Evolutionary conservation across 2,888 invertebrate genomes (phyloP).

Genomic region (Zygogramma bicolorata): DNA sequence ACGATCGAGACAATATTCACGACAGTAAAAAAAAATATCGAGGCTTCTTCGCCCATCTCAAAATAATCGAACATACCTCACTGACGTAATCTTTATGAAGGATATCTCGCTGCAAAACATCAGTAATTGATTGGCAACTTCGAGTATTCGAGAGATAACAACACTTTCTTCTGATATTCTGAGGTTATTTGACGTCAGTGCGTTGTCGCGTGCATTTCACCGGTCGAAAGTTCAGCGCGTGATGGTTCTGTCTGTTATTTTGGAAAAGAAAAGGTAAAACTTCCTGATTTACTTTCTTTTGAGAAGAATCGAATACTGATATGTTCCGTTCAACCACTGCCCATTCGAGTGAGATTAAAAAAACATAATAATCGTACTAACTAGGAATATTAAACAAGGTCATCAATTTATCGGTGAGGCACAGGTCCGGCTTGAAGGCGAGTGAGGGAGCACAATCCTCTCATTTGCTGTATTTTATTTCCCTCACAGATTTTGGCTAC

Average conservation of each 20-base stretch:
- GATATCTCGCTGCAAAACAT: not conserved
- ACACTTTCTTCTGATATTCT: constrained; percentile 9
- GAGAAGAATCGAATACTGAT: not conserved
- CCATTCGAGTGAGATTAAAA: not conserved
- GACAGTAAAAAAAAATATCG: not conserved
- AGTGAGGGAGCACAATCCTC: too few species aligned
- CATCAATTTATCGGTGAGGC: not conserved
- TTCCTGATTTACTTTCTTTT: not conserved
- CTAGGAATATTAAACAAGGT: not conserved
- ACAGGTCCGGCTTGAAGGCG: not conserved
- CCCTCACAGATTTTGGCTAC: too few species aligned
- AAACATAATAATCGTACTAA: not conserved
- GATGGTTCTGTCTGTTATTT: not conserved
- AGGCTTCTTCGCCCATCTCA: not conserved
- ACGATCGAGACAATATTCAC: not conserved
- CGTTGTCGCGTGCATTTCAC: not conserved
- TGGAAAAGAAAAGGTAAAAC: not conserved
- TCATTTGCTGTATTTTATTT: too few species aligned
- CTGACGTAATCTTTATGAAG: not conserved
- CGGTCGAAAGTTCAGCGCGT: not conserved
- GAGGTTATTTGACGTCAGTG: not conserved
- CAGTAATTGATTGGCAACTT: constrained; percentile 1
- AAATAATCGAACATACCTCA: not conserved
- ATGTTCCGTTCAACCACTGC: not conserved
- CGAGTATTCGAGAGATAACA: not conserved